Conservation (phyloP, 2,113 vertebrate species). For the Psammodynastes pulverulentus region DNA sequence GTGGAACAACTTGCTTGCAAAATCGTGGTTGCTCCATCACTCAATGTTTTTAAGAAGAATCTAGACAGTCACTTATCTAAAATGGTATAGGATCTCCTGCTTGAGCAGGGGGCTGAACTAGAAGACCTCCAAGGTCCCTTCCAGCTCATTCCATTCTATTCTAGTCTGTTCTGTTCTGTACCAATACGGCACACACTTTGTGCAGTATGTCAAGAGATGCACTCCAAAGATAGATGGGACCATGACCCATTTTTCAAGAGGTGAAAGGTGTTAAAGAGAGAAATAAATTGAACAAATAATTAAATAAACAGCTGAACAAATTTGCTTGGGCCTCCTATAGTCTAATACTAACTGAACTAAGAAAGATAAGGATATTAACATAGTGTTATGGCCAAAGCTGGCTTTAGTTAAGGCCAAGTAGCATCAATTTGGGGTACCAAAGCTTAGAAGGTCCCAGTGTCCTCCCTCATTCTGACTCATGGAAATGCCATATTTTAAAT, state of each 20-base stretch:
- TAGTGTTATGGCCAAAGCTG: neutral
- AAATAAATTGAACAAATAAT: neutral
- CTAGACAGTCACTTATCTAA: too few species aligned
- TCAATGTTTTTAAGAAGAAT: too few species aligned
- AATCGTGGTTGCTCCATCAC: too few species aligned
- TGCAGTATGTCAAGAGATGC: neutral
- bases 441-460: neutral
- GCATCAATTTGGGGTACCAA: neutral
- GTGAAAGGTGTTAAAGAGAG: neutral
- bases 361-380: neutral
- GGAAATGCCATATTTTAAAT: neutral
- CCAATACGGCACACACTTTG: neutral
- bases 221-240: neutral
- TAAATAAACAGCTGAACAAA: neutral
- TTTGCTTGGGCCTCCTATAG: neutral
- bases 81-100: too few species aligned
- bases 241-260: neutral
- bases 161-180: too few species aligned
- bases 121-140: too few species aligned
- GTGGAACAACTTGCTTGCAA: too few species aligned
- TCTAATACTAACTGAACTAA: neutral
- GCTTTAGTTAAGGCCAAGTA: neutral
- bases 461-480: neutral
- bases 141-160: too few species aligned
- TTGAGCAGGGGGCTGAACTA: too few species aligned